Conservation (phyloP, 2,888 invertebrate species). For the Parnassius glacialis region DNA sequence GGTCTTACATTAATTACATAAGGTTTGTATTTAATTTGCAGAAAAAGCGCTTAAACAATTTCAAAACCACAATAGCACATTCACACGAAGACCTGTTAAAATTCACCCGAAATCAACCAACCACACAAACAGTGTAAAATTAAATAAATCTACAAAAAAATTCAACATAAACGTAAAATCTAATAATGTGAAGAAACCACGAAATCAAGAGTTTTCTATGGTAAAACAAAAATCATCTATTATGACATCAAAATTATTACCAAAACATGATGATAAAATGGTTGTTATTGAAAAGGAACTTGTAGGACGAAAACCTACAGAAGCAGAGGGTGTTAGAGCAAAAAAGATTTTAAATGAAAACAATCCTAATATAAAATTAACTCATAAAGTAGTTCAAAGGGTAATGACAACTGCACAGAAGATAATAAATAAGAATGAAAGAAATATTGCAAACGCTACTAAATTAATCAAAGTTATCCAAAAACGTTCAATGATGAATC, state of each 20-base stretch:
- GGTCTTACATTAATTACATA: too few species aligned
- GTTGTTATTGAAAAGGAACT: slow-evolving; percentile 18
- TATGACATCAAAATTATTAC: background rate
- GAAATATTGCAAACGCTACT: slow-evolving; percentile 25
- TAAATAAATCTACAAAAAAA: slow-evolving; percentile 10
- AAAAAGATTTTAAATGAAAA: slow-evolving; percentile 27
- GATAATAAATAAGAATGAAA: slow-evolving; percentile 40
- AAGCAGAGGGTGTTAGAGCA: slow-evolving; percentile 13
- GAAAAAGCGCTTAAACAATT: slow-evolving; percentile 19
- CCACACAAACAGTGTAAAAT: background rate
- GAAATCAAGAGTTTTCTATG: slow-evolving; percentile 2
- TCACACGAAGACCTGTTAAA: slow-evolving; percentile 12
- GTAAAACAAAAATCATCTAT: background rate
- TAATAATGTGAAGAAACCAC: slow-evolving; percentile 6
- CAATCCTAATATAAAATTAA: slow-evolving; percentile 32
- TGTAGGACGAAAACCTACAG: slow-evolving; percentile 13
- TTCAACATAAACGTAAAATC: slow-evolving; percentile 12
- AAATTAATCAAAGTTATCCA: slow-evolving; percentile 29
- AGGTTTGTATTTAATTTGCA: background rate
- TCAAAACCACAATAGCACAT: slow-evolving; percentile 9
- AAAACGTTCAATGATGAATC: slow-evolving; percentile 35
- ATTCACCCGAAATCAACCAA: slow-evolving; percentile 10
- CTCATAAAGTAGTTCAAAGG: slow-evolving; percentile 42
- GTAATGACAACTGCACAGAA: slow-evolving; percentile 45
- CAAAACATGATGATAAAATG: slow-evolving; percentile 17